Evolutionary conservation across 2,888 invertebrate species (phyloP).

Genomic region (Emmelina monodactyla): DNA sequence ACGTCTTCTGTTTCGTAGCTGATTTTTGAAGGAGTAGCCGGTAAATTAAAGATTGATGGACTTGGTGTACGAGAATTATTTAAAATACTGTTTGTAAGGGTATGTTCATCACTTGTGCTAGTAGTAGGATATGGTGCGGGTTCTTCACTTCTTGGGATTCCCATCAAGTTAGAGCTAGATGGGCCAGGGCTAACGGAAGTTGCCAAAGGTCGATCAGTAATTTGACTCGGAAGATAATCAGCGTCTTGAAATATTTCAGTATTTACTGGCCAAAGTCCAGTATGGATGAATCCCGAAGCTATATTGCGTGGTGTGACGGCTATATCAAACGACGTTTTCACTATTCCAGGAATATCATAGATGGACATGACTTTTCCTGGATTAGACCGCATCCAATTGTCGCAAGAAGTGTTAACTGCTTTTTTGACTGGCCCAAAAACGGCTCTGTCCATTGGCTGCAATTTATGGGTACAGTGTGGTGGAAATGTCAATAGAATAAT

Average conservation of each 20-base stretch:
- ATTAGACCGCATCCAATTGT: conserved; percentile 16
- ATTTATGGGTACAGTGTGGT: conserved; percentile 27
- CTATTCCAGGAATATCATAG: conserved; percentile 12
- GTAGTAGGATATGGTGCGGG: not conserved
- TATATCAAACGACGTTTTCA: conserved; percentile 11
- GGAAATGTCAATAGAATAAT: conserved; percentile 20
- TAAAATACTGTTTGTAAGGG: no score
- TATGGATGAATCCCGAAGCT: conserved; percentile 9
- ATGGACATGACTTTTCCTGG: conserved; percentile 14
- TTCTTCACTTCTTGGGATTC: conserved; percentile 5
- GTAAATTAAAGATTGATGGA: not conserved
- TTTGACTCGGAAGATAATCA: conserved; percentile 13
- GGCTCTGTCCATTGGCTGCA: conserved; percentile 26
- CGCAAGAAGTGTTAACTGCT: conserved; percentile 11
- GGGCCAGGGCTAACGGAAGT: conserved; percentile 2
- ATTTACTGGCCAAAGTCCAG: conserved; percentile 12
- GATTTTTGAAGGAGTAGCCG: not conserved
- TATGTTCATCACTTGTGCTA: not conserved
- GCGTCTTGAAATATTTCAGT: conserved; percentile 14
- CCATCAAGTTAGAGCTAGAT: conserved; percentile 7
- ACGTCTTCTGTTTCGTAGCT: not conserved
- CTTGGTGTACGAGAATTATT: no score
- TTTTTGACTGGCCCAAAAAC: conserved; percentile 25
- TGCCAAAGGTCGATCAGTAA: conserved; percentile 13
- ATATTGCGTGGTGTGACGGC: conserved; percentile 14